A percentile compares a stretch with the other conserved stretches of the same genome.
These are phyloP conservation scores for Synergus umbraculus DNA, from an alignment of 2,888 invertebrate species.

Conservation along the genomic window DNA sequence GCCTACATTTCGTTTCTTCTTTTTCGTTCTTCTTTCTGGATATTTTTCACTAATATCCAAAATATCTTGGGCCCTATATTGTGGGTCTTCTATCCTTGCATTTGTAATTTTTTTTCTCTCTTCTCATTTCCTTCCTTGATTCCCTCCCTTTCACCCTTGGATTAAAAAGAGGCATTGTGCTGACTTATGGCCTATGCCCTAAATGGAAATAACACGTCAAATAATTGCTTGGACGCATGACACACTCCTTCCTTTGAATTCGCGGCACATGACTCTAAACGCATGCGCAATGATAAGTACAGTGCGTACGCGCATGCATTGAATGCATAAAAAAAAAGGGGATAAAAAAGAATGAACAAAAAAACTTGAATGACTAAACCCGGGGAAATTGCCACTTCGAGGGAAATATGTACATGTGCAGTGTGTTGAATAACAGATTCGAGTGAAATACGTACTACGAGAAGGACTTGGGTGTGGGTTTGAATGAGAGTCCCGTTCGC, in stretches of 20 bases:
- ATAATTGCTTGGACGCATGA: conserved; percentile 51
- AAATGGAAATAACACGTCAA: conserved; percentile 64
- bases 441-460: conserved; percentile 28
- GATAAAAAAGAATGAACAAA: background rate
- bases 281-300: background rate
- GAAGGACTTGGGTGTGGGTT: conserved; percentile 21
- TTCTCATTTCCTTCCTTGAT: conserved; percentile 33
- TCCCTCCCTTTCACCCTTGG: conserved; percentile 12
- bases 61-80: too few species aligned
- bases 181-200: conserved; percentile 53
- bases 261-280: background rate
- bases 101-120: background rate
- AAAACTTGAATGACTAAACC: background rate
- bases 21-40: background rate
- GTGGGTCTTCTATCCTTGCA: background rate
- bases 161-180: conserved; percentile 59
- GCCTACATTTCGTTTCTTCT: background rate
- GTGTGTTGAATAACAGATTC: conserved; percentile 34
- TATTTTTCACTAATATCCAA: background rate
- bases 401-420: background rate
- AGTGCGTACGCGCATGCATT: background rate
- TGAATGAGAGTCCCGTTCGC: conserved; percentile 34
- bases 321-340: background rate
- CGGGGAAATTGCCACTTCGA: background rate
- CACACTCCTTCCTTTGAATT: conserved; percentile 29